Percentiles rank a stretch among this genome's conserved stretches.
phyloP scores from a whole-genome alignment of 2,888 invertebrate species.

The Drosophila histrio region DNA sequence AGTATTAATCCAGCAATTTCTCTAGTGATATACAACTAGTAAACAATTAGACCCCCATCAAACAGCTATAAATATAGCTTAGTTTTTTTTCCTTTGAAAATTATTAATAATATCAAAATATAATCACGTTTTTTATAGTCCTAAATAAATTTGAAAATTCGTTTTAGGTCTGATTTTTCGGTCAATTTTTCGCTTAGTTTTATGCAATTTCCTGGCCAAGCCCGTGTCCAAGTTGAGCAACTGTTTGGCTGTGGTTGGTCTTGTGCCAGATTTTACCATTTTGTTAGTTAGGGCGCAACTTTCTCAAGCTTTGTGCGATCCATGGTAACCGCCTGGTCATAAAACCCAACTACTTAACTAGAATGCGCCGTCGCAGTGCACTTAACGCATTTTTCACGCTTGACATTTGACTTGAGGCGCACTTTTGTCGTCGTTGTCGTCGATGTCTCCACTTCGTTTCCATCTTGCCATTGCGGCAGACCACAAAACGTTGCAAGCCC shows the following conservation, averaged over 20 bases:
- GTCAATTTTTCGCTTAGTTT: constrained; percentile 16
- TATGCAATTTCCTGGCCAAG: constrained; percentile 23
- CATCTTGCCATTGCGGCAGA: constrained; percentile 39
- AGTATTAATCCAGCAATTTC: neutral
- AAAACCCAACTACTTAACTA: constrained; percentile 74
- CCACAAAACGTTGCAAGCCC: constrained; percentile 37
- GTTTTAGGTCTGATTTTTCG: constrained; percentile 1
- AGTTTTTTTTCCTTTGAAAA: no score
- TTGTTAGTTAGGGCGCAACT: constrained; percentile 32
- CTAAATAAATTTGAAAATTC: neutral
- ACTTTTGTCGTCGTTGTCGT: constrained; percentile 67
- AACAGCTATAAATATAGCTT: neutral
- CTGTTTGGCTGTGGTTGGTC: constrained; percentile 5
- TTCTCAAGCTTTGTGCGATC: constrained; percentile 50
- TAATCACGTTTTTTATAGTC: neutral
- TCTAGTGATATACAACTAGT: neutral
- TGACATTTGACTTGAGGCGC: constrained; percentile 83
- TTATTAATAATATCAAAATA: neutral
- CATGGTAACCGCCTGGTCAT: constrained; percentile 48
- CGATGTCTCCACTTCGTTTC: constrained; percentile 49
- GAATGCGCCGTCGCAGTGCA: constrained; percentile 74
- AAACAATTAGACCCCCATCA: neutral
- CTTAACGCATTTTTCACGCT: constrained; percentile 84
- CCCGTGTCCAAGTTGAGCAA: constrained; percentile 19
- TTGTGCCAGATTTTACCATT: constrained; percentile 22